These are phyloP conservation scores for Argyrosomus regius DNA, from an alignment of 2,797 vertebrate species.

Conservation along the genomic window DNA sequence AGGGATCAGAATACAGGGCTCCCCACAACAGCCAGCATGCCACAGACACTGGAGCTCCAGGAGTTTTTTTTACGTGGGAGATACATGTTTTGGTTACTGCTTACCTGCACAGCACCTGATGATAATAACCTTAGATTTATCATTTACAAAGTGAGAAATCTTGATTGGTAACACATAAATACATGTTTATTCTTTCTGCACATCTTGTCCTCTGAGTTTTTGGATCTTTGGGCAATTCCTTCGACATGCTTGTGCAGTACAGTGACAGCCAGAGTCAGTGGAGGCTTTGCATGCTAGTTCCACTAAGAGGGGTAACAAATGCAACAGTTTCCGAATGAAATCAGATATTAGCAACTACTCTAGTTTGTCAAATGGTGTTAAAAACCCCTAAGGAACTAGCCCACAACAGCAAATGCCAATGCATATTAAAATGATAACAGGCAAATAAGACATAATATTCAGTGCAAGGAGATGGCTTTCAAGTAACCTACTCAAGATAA, in stretches of 20 bases:
- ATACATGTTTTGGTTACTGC: conserved; percentile 65
- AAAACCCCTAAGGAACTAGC: conserved; percentile 57
- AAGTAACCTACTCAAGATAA: conserved; percentile 13
- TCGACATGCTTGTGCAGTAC: conserved; percentile 76
- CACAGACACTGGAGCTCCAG: conserved; percentile 82
- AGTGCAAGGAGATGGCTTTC: conserved; percentile 40
- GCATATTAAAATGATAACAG: conserved; percentile 49
- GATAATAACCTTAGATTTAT: conserved; percentile 62
- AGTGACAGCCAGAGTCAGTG: conserved; percentile 72
- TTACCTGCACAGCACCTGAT: conserved; percentile 69
- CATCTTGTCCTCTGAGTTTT: conserved; percentile 37
- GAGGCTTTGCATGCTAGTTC: conserved; percentile 77
- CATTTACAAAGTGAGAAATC: conserved; percentile 55
- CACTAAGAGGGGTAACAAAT: conserved; percentile 51
- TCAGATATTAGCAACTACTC: conserved; percentile 9
- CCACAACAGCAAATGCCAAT: conserved; percentile 56
- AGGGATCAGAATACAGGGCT: conserved; percentile 18
- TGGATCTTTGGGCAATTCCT: conserved; percentile 49
- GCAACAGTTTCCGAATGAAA: conserved; percentile 21
- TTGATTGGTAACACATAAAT: conserved; percentile 62
- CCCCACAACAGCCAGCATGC: conserved; percentile 83
- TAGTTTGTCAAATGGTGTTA: conserved; percentile 25
- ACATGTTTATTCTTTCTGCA: conserved; percentile 20
- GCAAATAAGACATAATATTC: conserved; percentile 43
- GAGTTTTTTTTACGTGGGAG: conserved; percentile 61